phyloP scores from a whole-genome alignment of 2,797 vertebrate species.

The Gymnothorax reevesii region DNA sequence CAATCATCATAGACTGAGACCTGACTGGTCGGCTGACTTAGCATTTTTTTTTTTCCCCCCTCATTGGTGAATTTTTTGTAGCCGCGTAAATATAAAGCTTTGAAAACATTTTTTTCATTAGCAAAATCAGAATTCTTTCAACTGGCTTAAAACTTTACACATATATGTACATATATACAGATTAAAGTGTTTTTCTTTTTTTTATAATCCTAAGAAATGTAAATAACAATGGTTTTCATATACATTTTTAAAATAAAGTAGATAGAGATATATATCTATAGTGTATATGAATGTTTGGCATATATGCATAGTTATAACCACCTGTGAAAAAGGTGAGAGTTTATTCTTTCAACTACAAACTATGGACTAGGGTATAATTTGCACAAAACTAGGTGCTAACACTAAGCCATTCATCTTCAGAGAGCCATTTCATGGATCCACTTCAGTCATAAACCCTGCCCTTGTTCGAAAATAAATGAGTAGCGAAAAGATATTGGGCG shows the following conservation, averaged over 20 bases:
- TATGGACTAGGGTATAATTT: constrained; percentile 80
- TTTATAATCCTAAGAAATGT: constrained; percentile 79
- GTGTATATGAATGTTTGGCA: constrained; percentile 84
- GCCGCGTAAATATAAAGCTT: constrained; percentile 72
- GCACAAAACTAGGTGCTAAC: constrained; percentile 86
- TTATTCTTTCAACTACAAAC: constrained; percentile 80
- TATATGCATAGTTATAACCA: constrained; percentile 83
- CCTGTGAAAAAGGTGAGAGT: constrained; percentile 80
- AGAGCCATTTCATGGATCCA: constrained; percentile 26
- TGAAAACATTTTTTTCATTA: constrained; percentile 61
- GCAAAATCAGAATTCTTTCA: constrained; percentile 57
- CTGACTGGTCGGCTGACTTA: constrained; percentile 54
- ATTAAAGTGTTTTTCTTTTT: constrained; percentile 69
- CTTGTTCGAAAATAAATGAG: neutral
- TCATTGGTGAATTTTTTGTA: constrained; percentile 79
- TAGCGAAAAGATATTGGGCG: neutral
- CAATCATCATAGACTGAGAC: neutral
- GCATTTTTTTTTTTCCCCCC: constrained; percentile 49
- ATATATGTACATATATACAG: constrained; percentile 78
- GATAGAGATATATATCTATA: constrained; percentile 78
- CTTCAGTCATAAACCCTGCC: neutral
- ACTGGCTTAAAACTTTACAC: constrained; percentile 67
- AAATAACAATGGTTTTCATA: constrained; percentile 83
- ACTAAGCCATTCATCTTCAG: constrained; percentile 75
- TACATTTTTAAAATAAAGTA: constrained; percentile 81